A percentile compares a stretch with the other conserved stretches of the same genome.
These are phyloP conservation scores for Cherax destructor DNA, from an alignment of 1,140 invertebrate species.

Conservation along the genomic window DNA sequence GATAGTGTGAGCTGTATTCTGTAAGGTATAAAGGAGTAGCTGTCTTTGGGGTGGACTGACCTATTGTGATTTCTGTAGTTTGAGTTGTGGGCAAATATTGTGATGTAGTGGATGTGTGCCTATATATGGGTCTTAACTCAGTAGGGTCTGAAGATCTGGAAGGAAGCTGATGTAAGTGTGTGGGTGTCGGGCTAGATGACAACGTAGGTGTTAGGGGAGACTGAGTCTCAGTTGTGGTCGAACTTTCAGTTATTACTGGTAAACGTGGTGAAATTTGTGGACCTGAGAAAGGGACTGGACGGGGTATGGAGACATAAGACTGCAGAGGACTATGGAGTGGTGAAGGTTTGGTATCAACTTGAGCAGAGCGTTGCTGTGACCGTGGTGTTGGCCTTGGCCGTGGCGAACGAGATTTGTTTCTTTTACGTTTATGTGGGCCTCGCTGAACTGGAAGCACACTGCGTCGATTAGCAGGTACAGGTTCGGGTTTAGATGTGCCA, in stretches of 20 bases:
- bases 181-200: background rate
- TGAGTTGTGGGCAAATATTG: background rate
- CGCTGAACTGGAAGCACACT: background rate
- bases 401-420: background rate
- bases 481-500: background rate
- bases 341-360: background rate
- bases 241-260: too few relatives aligned
- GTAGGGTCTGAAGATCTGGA: background rate
- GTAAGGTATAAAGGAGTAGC: background rate
- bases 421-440: background rate
- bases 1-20: background rate
- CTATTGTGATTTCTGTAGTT: background rate
- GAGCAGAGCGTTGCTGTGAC: too few relatives aligned
- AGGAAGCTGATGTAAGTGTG: background rate
- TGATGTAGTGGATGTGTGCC: conserved; percentile 30
- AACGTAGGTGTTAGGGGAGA: too few relatives aligned
- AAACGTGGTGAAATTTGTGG: background rate
- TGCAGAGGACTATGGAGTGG: background rate
- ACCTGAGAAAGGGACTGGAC: background rate
- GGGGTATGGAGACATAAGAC: background rate
- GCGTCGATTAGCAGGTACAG: background rate
- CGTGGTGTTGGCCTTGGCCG: too few relatives aligned
- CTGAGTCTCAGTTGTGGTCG: too few relatives aligned
- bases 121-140: conserved; percentile 35
- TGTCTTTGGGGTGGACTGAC: background rate